phyloP scores from a whole-genome alignment of 2,113 vertebrate species.

The Malurus alboscapulatus region DNA sequence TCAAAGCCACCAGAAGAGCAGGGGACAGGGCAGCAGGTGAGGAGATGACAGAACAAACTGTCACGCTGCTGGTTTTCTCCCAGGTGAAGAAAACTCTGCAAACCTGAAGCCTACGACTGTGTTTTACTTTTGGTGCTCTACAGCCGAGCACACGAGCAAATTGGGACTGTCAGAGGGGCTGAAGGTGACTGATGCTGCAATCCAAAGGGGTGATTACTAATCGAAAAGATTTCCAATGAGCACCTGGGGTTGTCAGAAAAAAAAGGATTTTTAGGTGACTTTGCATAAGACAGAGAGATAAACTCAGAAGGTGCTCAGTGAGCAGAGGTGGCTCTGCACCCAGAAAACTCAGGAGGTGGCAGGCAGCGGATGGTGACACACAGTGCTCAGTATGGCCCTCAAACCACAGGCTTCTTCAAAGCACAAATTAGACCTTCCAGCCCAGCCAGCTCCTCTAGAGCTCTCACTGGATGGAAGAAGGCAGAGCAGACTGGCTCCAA shows the following conservation, averaged over 20 bases:
- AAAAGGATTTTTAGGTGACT: neutral
- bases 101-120: neutral
- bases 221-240: conserved; percentile 9
- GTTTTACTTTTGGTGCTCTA: neutral
- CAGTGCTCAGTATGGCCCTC: neutral
- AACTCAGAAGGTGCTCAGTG: neutral
- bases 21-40: neutral
- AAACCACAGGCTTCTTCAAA: neutral
- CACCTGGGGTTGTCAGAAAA: conserved; percentile 4
- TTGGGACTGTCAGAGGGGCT: neutral
- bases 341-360: neutral
- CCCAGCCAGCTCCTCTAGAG: neutral
- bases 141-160: conserved; percentile 14
- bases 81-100: neutral
- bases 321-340: neutral
- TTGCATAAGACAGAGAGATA: neutral
- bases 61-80: neutral
- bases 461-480: neutral
- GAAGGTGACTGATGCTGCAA: conserved; percentile 33
- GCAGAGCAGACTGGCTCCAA: neutral
- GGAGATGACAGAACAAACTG: neutral
- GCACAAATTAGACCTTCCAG: neutral
- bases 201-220: conserved; percentile 5
- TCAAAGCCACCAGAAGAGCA: neutral
- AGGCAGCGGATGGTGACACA: fast-evolving